Conservation (phyloP, 37 sponge, comb jelly and placozoan genomes). For the Diacarnus erythraeanus region DNA sequence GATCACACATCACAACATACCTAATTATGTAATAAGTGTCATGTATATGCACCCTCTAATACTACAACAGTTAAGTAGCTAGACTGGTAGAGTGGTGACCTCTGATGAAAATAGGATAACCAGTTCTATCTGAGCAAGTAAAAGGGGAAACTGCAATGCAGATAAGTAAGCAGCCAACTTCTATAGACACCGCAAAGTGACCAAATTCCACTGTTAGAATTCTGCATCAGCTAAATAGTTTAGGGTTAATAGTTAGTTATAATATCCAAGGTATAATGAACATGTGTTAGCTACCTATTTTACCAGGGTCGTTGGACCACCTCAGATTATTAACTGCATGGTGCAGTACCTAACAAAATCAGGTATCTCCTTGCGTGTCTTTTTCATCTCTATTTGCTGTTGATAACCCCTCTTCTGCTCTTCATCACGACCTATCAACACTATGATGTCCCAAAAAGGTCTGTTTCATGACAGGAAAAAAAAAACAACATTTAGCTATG, state of each 20-base stretch:
- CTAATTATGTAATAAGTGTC: conserved; percentile 12
- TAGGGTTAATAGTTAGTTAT: no score
- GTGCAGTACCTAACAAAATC: conserved; percentile 8
- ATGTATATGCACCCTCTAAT: no score
- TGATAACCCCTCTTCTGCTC: conserved; percentile 51
- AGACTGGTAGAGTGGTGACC: not conserved
- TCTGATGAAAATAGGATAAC: not conserved
- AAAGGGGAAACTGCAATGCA: no score
- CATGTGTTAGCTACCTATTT: no score
- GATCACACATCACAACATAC: conserved; percentile 76
- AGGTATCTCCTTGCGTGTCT: conserved; percentile 47
- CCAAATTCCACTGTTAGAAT: no score
- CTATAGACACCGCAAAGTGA: no score
- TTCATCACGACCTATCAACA: conserved; percentile 63
- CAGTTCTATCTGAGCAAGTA: no score
- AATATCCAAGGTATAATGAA: no score
- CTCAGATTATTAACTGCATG: no score
- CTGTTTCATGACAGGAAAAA: no score
- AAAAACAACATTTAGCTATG: not conserved
- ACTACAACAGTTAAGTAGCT: not conserved
- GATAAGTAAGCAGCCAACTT: no score
- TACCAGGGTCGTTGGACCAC: no score
- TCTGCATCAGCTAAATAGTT: not conserved
- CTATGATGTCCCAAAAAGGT: conserved; percentile 72
- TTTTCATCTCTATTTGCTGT: conserved; percentile 58